Evolutionary conservation across 2,113 vertebrate genomes (phyloP), one percentile per base, ranked within the genome.

Genomic region (Bubalus kerabau): DNA sequence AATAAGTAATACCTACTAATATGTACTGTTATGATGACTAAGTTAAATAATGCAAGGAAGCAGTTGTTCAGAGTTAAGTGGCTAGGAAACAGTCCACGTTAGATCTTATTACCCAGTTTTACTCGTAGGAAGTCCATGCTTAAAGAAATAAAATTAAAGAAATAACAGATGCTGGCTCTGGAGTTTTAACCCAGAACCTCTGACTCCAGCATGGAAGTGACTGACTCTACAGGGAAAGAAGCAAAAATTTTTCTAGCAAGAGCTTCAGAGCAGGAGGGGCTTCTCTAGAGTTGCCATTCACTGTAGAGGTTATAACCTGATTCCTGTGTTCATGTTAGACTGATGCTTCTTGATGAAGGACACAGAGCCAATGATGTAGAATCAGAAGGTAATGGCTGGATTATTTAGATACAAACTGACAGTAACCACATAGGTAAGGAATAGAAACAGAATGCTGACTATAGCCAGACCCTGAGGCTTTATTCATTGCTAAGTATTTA

Each of bases 51-150:
- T 8, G 0, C 6, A 57, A 82, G 10, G 64, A 36, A 59, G 5
- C 0, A 23, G 24, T 3, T 36, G 0, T 43, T n/a, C 0, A 87
- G 1, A 24, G 6, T 7, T 24, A 26, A 32, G 4, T 7, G 1
- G 4, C 1, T 43, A 16, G 2, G 21, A 16, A 46, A 24, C 1
- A 50, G 19, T 6, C 14, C 59, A 67, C n/a, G 0, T 57, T 57
- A 57, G 2, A 10, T 14, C 8, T 90, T 54, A 28, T 28, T 40
- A 46, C 0, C 5, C 1, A 40, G 1, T 43, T 90, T 86, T 89
- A 24, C 2, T 64, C 40, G 1, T 13, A 30, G 3, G 1, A 52
- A 52, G 92, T 1, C 60, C 40, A 40, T 19, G 2, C 23, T 43
- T 17, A 43, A 48, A 64, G 57, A 59, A 1, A 3, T 56, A 57